Conservation (phyloP, 2,797 vertebrate species). For the Coracias cyanogaster region DNA sequence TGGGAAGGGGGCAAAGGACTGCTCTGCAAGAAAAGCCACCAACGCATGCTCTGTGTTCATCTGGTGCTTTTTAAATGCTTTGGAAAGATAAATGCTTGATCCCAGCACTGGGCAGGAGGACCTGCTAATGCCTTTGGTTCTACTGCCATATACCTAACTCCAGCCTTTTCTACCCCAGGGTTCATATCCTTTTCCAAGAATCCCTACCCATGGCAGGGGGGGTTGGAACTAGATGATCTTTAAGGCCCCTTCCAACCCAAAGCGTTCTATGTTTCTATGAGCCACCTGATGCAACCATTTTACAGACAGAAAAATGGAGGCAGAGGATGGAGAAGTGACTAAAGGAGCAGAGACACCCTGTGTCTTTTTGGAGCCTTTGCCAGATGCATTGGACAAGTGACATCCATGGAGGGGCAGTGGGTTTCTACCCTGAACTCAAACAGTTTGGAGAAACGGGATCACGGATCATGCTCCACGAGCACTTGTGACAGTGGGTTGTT, state of each 20-base stretch:
- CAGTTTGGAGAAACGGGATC: neutral
- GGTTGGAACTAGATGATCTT: no score
- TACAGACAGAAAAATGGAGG: neutral
- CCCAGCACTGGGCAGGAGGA: neutral
- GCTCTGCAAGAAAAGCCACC: neutral
- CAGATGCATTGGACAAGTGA: neutral
- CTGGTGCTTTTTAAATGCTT: neutral
- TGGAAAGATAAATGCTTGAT: neutral
- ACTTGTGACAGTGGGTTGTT: neutral
- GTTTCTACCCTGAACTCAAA: neutral
- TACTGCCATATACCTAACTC: neutral
- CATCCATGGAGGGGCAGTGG: neutral
- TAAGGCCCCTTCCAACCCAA: no score
- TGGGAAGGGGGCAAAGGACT: accelerated
- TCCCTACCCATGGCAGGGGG: no score
- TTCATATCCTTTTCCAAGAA: neutral
- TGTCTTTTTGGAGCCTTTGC: neutral
- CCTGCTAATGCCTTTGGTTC: neutral
- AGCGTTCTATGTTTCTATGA: neutral
- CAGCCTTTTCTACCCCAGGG: neutral
- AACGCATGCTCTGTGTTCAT: neutral
- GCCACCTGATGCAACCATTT: neutral
- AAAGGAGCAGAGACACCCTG: accelerated
- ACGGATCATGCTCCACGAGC: accelerated
- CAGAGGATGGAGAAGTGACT: neutral